These are phyloP conservation scores for Tribolium madens DNA, from an alignment of 1,140 invertebrate genomes.

Conservation along the genomic window DNA sequence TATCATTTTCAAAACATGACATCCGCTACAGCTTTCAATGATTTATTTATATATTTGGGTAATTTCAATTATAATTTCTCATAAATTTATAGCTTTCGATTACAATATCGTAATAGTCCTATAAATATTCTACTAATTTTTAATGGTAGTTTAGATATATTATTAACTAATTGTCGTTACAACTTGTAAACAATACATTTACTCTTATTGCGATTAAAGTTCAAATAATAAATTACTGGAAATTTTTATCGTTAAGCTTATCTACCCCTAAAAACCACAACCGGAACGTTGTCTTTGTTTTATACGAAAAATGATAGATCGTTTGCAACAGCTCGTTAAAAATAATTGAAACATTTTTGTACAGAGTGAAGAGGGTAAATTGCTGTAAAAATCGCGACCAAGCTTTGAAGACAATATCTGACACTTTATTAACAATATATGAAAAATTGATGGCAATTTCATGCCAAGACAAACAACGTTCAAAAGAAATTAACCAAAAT, in stretches of 20 bases:
- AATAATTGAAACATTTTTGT: conserved; percentile 38
- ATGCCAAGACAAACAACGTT: background rate
- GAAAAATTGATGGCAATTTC: conserved; percentile 15
- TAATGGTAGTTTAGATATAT: background rate
- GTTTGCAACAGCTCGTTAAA: conserved; percentile 31
- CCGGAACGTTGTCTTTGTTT: conserved; percentile 23
- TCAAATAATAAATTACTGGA: conserved; percentile 21
- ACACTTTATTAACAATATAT: conserved; percentile 20
- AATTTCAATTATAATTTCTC: conserved; percentile 37
- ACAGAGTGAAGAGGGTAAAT: conserved; percentile 30
- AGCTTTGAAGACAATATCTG: conserved; percentile 21
- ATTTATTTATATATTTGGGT: conserved; percentile 30
- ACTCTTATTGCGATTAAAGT: background rate
- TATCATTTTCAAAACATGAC: conserved; percentile 28
- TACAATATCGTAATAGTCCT: conserved; percentile 21
- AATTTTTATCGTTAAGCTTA: conserved; percentile 18
- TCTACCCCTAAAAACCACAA: conserved; percentile 23
- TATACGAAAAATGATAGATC: conserved; percentile 32
- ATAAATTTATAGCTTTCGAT: conserved; percentile 33
- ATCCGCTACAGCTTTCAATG: conserved; percentile 22
- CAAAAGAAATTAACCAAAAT: conserved; percentile 18
- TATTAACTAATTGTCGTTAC: conserved; percentile 13
- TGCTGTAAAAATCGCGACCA: conserved; percentile 22
- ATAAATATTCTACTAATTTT: conserved; percentile 31
- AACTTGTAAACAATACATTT: conserved; percentile 5